Base-by-base conservation (phyloP, 2,797 vertebrate genomes). In the Sebastes aleutianus region DNA sequence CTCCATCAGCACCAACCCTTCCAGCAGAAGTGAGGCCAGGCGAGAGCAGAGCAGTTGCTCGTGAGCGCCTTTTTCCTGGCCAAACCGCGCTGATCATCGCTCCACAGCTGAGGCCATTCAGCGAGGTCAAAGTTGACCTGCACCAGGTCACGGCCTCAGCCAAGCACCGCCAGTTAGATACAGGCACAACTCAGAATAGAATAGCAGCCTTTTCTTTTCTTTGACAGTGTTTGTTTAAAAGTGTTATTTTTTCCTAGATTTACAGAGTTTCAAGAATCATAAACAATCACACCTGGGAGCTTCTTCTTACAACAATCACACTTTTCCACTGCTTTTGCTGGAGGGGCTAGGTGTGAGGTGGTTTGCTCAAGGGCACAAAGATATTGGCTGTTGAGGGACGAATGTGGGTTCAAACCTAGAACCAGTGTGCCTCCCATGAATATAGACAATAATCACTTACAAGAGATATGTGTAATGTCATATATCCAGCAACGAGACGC, bases 121-220 rank as follows among this genome's bases (percentile, higher is more conserved):
- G 36, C 1, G 24, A 82, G 88, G 91, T 90, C 91, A 89, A 81
- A 85, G 76, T 82, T 79, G 79, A 88, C 84, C 72, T 79, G 81
- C 77, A 79, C 13, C 18, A 78, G 83, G 88, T 84, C 85, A 84
- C 0, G 54, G 73, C 85, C 80, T 87, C 70, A 57, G 47, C 68
- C 20, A 31, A 16, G 56, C 56, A 74, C 62, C 58, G 22, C 74
- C 72, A 62, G 72, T 66, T 74, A 61, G 74, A 84, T 59, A 22
- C 58, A 69, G n/a, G 34, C 75, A 58, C 20, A 53, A 50, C 39
- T 54, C 69, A 36, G 53, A 87, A 72, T 66, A 82, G 65, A 78
- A 83, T 14, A 73, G 26, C 57, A 61, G 12, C 9, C 7, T 31
- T 59, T 36, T 27, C 36, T 14, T n/a, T 71, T 54, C 36, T 71